phyloP scores from a whole-genome alignment of 2,797 vertebrate genomes.

The Adelosebastes latens region DNA sequence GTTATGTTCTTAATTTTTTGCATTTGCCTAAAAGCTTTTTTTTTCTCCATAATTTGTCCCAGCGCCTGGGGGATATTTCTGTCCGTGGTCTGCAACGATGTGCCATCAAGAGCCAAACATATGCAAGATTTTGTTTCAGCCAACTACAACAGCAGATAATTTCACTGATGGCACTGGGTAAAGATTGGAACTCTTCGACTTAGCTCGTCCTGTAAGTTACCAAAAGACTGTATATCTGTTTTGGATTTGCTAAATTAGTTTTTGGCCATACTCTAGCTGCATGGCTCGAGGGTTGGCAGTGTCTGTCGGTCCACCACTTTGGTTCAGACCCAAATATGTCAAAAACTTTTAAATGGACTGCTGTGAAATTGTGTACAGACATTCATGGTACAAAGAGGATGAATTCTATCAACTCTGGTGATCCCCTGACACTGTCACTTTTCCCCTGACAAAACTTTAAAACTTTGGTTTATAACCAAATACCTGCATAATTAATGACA shows the following conservation, averaged over 20 bases:
- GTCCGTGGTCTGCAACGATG: conserved; percentile 42
- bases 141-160: conserved; percentile 50
- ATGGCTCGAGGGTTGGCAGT: not conserved
- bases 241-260: not conserved
- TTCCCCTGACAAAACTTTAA: no score
- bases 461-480: not conserved
- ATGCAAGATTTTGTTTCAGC: conserved; percentile 38
- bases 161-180: conserved; percentile 47
- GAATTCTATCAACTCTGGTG: not conserved
- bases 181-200: conserved; percentile 31
- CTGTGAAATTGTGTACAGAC: not conserved
- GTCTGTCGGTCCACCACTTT: not conserved
- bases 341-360: not conserved
- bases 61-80: conserved; percentile 34
- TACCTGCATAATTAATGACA: not conserved
- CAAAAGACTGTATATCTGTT: conserved; percentile 15
- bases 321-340: not conserved
- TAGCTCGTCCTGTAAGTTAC: conserved; percentile 32
- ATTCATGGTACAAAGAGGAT: not conserved
- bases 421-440: no score
- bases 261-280: not conserved
- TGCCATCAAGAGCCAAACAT: conserved; percentile 43
- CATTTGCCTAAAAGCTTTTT: conserved; percentile 19
- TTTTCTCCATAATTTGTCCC: conserved; percentile 18
- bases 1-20: conserved; percentile 21